Base-by-base conservation (phyloP, 2,797 vertebrate species). In the Gobio occitaniae region DNA sequence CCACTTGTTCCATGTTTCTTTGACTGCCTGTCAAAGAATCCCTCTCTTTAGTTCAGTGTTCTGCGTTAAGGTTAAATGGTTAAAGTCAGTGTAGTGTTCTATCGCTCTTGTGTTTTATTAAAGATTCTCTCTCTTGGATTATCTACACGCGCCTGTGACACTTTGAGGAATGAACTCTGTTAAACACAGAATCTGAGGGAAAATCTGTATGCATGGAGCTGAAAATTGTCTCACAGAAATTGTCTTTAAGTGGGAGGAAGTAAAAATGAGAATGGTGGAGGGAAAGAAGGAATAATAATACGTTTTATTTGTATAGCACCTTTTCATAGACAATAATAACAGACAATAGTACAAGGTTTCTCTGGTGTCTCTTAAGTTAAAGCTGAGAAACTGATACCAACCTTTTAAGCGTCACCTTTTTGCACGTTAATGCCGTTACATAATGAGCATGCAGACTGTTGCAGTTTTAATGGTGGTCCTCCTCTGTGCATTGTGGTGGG, bases 401-500 rank as follows among this genome's bases (percentile, higher is more conserved):
- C 5, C 19, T 66, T 61, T 80, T 50, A 65, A 21, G 63, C 12
- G 10, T 54, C 72, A 29, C 19, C 25, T 61, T 2, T 59, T 44
- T 6, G 29, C 11, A 63, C 2, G 6, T 48, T 36, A 56, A 6
- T 65, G 41, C 19, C 25, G 71, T 19, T 68, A 2, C n/a, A 38
- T 15, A 32, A 61, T n/a, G 38, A 59, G n/a, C 38, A 69, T 56
- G 16, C 48, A 69, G 6, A 12, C 10, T 8, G 5, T 56, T 82
- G 25, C 8, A 1, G 41, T 71, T 82, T 61, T 68, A 83, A 66
- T 65, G 19, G 21, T 50, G 4, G 50, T 74, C 21, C 21, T 25
- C 44, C 66, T 21, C 13, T 59, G 56, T 61, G 76, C 74, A 56
- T 38, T 54, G 12, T 86, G 78, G 41, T 76, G 48, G 63, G 72